Evolutionary conservation across 53 echinoderm and acorn worm genomes (phyloP), one percentile per base, ranked within the genome.

Genomic region (Antedon mediterranea): DNA sequence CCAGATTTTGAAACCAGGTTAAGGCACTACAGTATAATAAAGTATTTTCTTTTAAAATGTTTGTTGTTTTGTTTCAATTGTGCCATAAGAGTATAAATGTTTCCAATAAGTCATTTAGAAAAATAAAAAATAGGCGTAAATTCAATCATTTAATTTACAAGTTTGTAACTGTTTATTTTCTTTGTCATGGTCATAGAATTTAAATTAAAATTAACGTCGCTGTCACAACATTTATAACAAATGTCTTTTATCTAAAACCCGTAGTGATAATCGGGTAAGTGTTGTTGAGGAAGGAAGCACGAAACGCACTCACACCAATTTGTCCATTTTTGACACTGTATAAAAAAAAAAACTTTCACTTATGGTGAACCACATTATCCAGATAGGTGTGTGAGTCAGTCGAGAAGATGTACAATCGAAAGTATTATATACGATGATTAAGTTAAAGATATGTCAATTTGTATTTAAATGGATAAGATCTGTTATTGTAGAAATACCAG

Each of bases 291-390:
- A 57, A 57, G 57, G 57, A 57, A 57, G 57, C 20, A 26, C 23
- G 57, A 57, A 57, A 57, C 57, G 57, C 57, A 57, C 57, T 57
- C 57, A 57, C 57, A 57, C 57, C 57, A 57, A 57, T 57, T 57
- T 57, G 57, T 23, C 11, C 57, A 23, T 57, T 57, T 23, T 57
- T 23, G 57, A 57, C 57, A 57, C 14, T 2, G 57, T 13, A 26
- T 18, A 37, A 18, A 57, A 57, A 57, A 57, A 57, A 57, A 18
- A 57, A 57, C 57, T 57, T 57, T 57, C 57, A 57, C 57, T 57
- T 57, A 3, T 57, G 2, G 2, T 18, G 14, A 57, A 57, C 11
- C 2, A 57, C 14, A 18, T 57, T 57, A 26, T 57, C 57, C 57
- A 57, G 57, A 57, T 13, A 26, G 57, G 57, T 23, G 23, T n/a